phyloP scores from a whole-genome alignment of 2,888 invertebrate genomes.

The Aspidiotus rigidus region DNA sequence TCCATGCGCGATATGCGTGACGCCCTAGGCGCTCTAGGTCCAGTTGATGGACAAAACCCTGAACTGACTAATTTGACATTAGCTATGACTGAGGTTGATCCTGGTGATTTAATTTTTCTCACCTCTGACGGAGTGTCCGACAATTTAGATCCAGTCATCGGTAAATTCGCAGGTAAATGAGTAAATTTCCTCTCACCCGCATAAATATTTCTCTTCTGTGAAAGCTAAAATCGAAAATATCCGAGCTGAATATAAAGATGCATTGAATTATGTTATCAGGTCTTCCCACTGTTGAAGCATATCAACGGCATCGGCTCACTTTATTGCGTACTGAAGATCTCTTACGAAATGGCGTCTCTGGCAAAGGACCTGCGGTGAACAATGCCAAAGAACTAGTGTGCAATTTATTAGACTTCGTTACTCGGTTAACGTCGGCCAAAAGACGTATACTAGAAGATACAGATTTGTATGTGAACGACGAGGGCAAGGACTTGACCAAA shows the following conservation, averaged over 20 bases:
- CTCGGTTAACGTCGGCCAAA: constrained; percentile 66
- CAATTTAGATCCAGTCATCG: constrained; percentile 85
- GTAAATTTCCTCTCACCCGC: neutral
- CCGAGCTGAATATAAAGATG: neutral
- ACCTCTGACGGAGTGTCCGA: constrained; percentile 86
- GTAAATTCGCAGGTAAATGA: constrained; percentile 63
- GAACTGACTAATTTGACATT: constrained; percentile 79
- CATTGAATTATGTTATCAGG: constrained; percentile 39
- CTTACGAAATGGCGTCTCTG: constrained; percentile 57
- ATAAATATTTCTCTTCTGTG: neutral
- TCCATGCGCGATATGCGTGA: constrained; percentile 80
- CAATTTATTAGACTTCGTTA: constrained; percentile 66
- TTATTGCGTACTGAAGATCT: constrained; percentile 66
- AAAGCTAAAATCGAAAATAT: neutral
- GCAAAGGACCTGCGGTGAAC: constrained; percentile 53
- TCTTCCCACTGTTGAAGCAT: constrained; percentile 60
- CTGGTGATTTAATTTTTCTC: constrained; percentile 73
- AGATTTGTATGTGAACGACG: constrained; percentile 58
- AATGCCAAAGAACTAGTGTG: constrained; percentile 59
- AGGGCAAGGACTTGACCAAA: constrained; percentile 48
- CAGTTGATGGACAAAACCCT: constrained; percentile 73
- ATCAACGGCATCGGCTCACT: constrained; percentile 65
- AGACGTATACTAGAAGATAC: constrained; percentile 71
- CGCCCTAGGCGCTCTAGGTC: constrained; percentile 77
- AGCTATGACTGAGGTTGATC: constrained; percentile 67